Percentiles rank a stretch among this genome's conserved stretches.
Conservation (phyloP, 2,113 vertebrate genomes). For the Copsychus sechellarum region DNA sequence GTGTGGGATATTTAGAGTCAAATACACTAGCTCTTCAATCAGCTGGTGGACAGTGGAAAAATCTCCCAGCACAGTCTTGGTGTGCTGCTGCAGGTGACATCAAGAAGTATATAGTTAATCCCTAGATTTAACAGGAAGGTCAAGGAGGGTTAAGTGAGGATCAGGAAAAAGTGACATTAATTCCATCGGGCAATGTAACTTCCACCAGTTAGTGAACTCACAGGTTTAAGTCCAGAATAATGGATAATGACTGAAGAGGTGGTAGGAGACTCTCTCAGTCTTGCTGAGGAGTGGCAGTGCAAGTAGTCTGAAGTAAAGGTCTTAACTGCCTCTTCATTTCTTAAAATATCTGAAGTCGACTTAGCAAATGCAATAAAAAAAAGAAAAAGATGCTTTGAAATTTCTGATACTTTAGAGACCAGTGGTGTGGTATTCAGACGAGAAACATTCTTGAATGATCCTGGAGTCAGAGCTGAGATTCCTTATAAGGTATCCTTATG, state of each 20-base stretch:
- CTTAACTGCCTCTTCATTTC: neutral
- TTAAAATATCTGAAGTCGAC: neutral
- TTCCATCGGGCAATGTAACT: neutral
- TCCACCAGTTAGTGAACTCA: neutral
- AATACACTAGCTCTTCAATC: neutral
- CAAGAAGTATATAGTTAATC: slow-evolving; percentile 32
- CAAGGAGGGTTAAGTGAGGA: slow-evolving; percentile 13
- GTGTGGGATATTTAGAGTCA: neutral
- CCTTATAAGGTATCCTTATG: slow-evolving; percentile 50
- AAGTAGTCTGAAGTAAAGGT: neutral
- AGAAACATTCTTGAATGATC: slow-evolving; percentile 5
- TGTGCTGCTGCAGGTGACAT: neutral
- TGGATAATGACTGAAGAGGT: neutral
- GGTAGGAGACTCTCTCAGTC: neutral
- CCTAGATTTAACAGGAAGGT: neutral
- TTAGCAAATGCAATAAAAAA: neutral
- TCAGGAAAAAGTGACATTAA: slow-evolving; percentile 48
- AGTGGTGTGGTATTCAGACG: neutral
- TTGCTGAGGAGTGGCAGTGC: neutral
- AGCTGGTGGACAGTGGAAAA: neutral
- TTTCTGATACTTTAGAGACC: neutral
- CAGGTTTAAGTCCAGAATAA: neutral
- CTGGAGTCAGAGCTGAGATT: slow-evolving; percentile 23
- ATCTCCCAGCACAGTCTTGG: neutral
- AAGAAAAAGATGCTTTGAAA: neutral